phyloP scores from a whole-genome alignment of 2,888 invertebrate genomes.

The Drosophila paramelanica region DNA sequence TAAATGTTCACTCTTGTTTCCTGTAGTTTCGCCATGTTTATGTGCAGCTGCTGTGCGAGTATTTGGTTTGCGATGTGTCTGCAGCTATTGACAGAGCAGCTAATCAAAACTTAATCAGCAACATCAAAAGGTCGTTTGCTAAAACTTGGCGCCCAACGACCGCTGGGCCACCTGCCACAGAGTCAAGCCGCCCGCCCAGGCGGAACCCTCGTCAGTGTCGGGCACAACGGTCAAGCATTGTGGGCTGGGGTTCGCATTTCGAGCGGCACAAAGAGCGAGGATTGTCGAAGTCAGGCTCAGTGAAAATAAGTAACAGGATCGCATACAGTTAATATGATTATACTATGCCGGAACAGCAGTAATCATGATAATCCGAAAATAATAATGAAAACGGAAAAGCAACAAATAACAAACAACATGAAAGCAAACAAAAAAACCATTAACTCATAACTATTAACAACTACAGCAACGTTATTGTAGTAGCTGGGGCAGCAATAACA shows the following conservation, averaged over 20 bases:
- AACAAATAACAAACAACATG: constrained; percentile 47
- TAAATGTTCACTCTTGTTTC: not conserved
- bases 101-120: constrained; percentile 75
- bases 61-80: constrained; percentile 16
- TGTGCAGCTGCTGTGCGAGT: constrained; percentile 3
- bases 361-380: constrained; percentile 79
- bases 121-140: constrained; percentile 72
- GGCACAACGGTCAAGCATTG: constrained; percentile 11
- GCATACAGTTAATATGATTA: constrained; percentile 76
- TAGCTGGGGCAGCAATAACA: constrained; percentile 5
- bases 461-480: constrained; percentile 38
- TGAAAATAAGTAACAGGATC: constrained; percentile 3
- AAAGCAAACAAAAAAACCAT: constrained; percentile 74
- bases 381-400: constrained; percentile 70
- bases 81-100: constrained; percentile 31
- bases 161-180: constrained; percentile 29
- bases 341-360: constrained; percentile 68
- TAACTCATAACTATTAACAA: constrained; percentile 81
- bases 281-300: constrained; percentile 34
- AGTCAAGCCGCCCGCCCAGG: not conserved
- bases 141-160: constrained; percentile 38
- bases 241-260: not conserved
- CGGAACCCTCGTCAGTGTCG: constrained; percentile 32
- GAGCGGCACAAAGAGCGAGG: constrained; percentile 5
- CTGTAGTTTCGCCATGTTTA: constrained; percentile 5